Conservation (phyloP, 2,797 vertebrate species). For the Anabas testudineus region DNA sequence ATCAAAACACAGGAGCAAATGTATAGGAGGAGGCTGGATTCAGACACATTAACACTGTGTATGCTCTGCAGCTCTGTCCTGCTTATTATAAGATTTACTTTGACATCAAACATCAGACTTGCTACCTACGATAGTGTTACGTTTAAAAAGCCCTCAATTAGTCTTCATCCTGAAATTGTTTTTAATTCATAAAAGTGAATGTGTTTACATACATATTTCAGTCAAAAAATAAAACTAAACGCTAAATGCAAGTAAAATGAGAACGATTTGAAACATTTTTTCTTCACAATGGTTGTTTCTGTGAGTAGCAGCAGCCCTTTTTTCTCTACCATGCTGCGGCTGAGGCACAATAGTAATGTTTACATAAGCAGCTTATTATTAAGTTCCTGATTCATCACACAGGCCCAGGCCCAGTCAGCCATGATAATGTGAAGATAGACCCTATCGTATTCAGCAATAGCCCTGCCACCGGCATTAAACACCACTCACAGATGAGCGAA, state of each 20-base stretch:
- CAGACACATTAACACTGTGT: not conserved
- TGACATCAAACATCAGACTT: no score
- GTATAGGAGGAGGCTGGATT: not conserved
- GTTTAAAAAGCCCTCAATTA: not conserved
- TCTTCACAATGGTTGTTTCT: slow-evolving; percentile 1
- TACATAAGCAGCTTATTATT: slow-evolving; percentile 69
- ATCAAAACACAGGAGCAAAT: not conserved
- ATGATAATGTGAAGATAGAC: slow-evolving; percentile 60
- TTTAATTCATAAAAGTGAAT: not conserved
- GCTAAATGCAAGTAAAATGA: no score
- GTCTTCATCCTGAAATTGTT: not conserved
- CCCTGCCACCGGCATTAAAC: slow-evolving; percentile 33
- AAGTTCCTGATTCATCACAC: slow-evolving; percentile 55
- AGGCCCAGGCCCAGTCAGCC: slow-evolving; percentile 50
- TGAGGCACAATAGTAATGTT: slow-evolving; percentile 60
- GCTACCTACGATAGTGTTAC: not conserved
- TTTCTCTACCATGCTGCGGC: slow-evolving; percentile 33
- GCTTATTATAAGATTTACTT: not conserved
- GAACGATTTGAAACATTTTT: not conserved
- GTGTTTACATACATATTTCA: no score
- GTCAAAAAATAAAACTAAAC: not conserved
- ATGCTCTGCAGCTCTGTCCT: not conserved
- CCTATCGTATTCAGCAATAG: slow-evolving; percentile 47
- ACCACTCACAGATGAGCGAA: slow-evolving; percentile 50
- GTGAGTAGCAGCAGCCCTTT: slow-evolving; percentile 1